Conservation (phyloP, 1,140 invertebrate species). For the Pogonognathellus flavescens region DNA sequence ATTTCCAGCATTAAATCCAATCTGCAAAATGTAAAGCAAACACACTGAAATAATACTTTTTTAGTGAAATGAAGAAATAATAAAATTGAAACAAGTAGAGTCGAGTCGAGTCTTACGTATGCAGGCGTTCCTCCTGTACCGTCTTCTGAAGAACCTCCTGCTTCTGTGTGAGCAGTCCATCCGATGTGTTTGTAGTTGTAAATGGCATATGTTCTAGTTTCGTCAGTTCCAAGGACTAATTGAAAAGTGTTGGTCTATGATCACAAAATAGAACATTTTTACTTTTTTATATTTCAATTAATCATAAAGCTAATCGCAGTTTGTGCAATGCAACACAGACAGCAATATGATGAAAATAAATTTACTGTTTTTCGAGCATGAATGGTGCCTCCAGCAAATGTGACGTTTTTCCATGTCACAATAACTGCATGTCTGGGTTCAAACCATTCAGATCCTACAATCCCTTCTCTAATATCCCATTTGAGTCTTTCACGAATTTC, state of each 20-base stretch:
- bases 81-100: no score
- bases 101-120: constrained; percentile 80
- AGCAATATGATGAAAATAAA: constrained; percentile 60
- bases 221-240: constrained; percentile 91
- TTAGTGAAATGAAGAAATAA: no score
- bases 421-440: constrained; percentile 89
- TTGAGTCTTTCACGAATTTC: constrained; percentile 87
- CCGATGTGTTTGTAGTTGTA: constrained; percentile 92
- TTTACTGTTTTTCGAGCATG: constrained; percentile 81
- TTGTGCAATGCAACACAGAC: neutral
- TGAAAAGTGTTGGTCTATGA: constrained; percentile 93
- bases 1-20: constrained; percentile 96
- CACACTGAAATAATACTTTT: constrained; percentile 11
- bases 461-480: constrained; percentile 90
- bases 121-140: constrained; percentile 90
- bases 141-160: constrained; percentile 86
- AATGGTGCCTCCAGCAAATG: constrained; percentile 88
- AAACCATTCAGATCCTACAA: constrained; percentile 91
- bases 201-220: constrained; percentile 93
- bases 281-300: neutral
- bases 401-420: constrained; percentile 96
- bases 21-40: constrained; percentile 72
- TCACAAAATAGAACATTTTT: constrained; percentile 4
- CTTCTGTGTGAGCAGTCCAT: constrained; percentile 93
- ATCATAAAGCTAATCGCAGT: neutral